Evolutionary conservation across 2,888 invertebrate species (phyloP).

Genomic region (Cinara cedri): DNA sequence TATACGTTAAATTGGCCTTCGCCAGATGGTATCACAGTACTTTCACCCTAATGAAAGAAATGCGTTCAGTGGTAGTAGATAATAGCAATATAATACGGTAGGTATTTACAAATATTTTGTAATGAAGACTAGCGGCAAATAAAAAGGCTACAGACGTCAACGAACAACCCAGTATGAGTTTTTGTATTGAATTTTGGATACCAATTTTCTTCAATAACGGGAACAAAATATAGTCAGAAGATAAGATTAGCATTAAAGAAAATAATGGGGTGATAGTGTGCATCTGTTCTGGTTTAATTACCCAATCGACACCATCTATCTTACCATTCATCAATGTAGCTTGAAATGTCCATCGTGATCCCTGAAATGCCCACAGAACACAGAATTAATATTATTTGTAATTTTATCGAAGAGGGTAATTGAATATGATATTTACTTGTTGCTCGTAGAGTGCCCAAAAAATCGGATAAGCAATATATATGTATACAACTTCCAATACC

Average conservation of each 20-base stretch:
- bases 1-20: conserved; percentile 9
- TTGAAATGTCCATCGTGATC: conserved; percentile 66
- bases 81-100: too few species aligned
- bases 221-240: conserved; percentile 80
- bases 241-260: conserved; percentile 82
- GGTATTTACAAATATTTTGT: conserved; percentile 63
- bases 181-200: conserved; percentile 79
- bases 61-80: neutral
- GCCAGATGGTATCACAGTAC: conserved; percentile 9
- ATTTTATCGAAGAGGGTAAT: too few species aligned
- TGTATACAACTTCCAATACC: conserved; percentile 71
- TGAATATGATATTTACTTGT: conserved; percentile 66
- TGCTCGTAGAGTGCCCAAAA: conserved; percentile 88
- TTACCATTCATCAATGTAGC: conserved; percentile 86
- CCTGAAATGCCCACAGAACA: conserved; percentile 56
- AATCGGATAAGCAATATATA: conserved; percentile 77
- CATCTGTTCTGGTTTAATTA: conserved; percentile 93
- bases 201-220: conserved; percentile 76
- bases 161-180: conserved; percentile 85
- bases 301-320: conserved; percentile 69
- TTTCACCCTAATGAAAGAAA: conserved; percentile 5
- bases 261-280: conserved; percentile 88
- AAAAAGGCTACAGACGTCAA: conserved; percentile 84
- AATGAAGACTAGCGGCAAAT: conserved; percentile 74
- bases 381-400: neutral